These are phyloP conservation scores for Homarus americanus DNA, from an alignment of 1,140 invertebrate species.

Conservation along the genomic window DNA sequence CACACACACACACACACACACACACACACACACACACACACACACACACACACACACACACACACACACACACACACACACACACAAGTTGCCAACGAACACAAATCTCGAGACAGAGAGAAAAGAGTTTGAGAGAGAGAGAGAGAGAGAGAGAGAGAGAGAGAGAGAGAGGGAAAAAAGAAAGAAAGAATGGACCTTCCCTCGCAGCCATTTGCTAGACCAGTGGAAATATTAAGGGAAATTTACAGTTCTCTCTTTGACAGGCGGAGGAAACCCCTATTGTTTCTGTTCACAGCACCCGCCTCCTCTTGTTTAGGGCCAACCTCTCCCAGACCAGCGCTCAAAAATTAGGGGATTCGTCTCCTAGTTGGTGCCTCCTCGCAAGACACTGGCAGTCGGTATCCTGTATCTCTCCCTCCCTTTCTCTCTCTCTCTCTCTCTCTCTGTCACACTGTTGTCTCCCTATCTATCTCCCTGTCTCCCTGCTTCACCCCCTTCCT, in stretches of 20 bases:
- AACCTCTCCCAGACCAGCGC: constrained; percentile 7
- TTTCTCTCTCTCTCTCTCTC: constrained; percentile 37
- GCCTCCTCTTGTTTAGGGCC: constrained; percentile 46
- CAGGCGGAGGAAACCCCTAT: constrained; percentile 54
- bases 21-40: not conserved
- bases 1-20: not conserved
- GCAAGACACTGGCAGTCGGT: not conserved
- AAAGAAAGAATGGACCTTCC: constrained; percentile 14
- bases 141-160: constrained; percentile 16
- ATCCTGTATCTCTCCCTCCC: not conserved
- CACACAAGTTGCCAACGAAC: not conserved
- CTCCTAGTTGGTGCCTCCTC: no score
- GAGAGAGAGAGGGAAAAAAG: not conserved
- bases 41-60: not conserved
- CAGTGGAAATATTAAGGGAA: constrained; percentile 60
- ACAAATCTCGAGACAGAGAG: not conserved
- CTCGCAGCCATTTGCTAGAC: constrained; percentile 54
- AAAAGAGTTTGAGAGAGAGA: not conserved
- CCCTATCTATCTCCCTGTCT: no score
- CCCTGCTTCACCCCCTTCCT: no score
- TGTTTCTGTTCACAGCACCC: constrained; percentile 54
- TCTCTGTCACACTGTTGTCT: not conserved
- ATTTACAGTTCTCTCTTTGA: constrained; percentile 54
- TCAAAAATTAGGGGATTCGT: constrained; percentile 43
- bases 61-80: not conserved